Evolutionary conservation across 2,888 invertebrate species (phyloP), one percentile per base, ranked within the genome.

Genomic region (Chloromyia formosa): DNA sequence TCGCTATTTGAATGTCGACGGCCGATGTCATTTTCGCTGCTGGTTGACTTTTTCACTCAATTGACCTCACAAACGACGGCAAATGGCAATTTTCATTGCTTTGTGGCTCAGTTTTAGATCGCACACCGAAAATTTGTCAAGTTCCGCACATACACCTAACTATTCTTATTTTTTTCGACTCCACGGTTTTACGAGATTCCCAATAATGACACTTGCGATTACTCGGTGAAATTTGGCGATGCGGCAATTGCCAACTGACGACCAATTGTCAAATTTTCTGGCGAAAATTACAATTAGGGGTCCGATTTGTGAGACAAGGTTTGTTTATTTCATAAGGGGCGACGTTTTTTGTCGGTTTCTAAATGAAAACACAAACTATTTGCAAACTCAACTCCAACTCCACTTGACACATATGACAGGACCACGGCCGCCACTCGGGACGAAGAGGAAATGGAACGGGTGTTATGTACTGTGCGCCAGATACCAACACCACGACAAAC

Each of bases 1-100:
- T 91, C 76, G 87, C 88, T 82, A 90, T 88, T 85, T 90, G 90
- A 82, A 91, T 89, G 82, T 90, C 89, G 75, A 90, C 87, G 81
- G 90, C 88, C 85, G 89, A 89, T 87, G 83, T 82, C 83, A 83
- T 83, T 69, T 76, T 74, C 20, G 40, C 22, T 27, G 10, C 69
- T 27, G 23, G 14, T 69, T 16, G 2, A 35, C 23, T 16, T n/a
- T 45, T 49, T 66, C 66, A 45, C 22, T 7, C 49, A 22, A 66
- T 18, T 16, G 22, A 18, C 45, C 49, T 66, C 66, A 66, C 45
- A 22, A 66, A 22, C 66, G 10, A 22, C 27, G 54, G 1, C 18
- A 20, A 10, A 58, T 14, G n/a, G 7, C 5, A 35, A 12, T 4
- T 35, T 71, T 27, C 71, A 71, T 71, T 56, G 56, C 58, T 71